Conservation (phyloP, 2,888 invertebrate species). For the Drosophila cognata region DNA sequence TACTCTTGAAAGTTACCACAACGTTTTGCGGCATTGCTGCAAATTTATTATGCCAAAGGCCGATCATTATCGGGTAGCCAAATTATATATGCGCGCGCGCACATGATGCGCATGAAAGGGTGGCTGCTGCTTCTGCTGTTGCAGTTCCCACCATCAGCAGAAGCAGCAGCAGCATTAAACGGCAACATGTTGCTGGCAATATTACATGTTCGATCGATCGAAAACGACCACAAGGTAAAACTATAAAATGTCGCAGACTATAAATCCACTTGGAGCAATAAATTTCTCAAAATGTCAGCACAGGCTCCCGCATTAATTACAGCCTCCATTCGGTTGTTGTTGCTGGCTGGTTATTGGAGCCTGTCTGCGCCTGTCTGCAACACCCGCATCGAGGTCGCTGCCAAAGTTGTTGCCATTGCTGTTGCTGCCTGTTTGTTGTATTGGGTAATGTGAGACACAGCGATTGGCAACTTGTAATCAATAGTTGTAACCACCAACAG, state of each 20-base stretch:
- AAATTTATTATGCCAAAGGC: conserved; percentile 83
- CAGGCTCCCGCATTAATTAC: conserved; percentile 83
- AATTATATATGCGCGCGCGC: conserved; percentile 82
- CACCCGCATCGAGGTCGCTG: conserved; percentile 70
- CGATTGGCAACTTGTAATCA: conserved; percentile 77
- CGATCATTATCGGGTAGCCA: conserved; percentile 83
- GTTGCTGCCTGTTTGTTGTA: conserved; percentile 42
- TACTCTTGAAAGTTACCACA: conserved; percentile 62
- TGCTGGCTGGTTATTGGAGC: conserved; percentile 59
- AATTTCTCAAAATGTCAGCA: conserved; percentile 81
- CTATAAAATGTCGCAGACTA: conserved; percentile 81
- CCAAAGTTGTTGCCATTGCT: conserved; percentile 21
- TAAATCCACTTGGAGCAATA: conserved; percentile 81
- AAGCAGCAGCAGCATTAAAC: conserved; percentile 22
- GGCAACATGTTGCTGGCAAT: conserved; percentile 70
- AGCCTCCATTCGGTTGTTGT: conserved; percentile 53
- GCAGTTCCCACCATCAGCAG: conserved; percentile 31
- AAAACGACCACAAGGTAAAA: conserved; percentile 74
- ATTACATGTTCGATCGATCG: conserved; percentile 64
- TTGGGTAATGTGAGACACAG: conserved; percentile 75
- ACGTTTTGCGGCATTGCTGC: conserved; percentile 67
- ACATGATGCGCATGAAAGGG: conserved; percentile 82
- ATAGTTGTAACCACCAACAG: conserved; percentile 78
- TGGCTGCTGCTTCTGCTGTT: conserved; percentile 37
- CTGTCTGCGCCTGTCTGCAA: conserved; percentile 75